These are phyloP conservation scores for Diploptera punctata DNA, from an alignment of 2,888 invertebrate genomes.

Conservation along the genomic window DNA sequence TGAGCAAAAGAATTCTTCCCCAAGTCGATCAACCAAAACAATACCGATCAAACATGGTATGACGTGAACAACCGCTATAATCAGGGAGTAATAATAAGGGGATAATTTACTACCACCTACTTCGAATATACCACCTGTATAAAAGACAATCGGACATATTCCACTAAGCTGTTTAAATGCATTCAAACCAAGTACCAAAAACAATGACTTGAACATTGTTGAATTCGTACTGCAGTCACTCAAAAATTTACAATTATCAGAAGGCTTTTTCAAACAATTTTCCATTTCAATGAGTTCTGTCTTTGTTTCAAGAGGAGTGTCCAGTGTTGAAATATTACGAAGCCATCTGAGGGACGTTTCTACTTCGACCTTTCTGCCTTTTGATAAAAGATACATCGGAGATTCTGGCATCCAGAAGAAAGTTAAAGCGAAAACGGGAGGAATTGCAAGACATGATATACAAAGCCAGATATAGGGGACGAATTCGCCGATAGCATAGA, in stretches of 20 bases:
- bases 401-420: slow-evolving; percentile 80
- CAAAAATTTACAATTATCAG: neutral
- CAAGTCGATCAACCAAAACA: neutral
- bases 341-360: slow-evolving; percentile 70
- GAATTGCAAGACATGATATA: slow-evolving; percentile 67
- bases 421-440: slow-evolving; percentile 67
- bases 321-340: slow-evolving; percentile 61
- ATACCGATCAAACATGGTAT: neutral
- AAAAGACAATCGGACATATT: slow-evolving; percentile 85
- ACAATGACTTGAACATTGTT: slow-evolving; percentile 62
- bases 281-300: slow-evolving; percentile 72
- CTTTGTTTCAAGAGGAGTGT: slow-evolving; percentile 67
- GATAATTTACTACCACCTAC: slow-evolving; percentile 70
- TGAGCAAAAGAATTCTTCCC: neutral
- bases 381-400: slow-evolving; percentile 72
- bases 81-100: slow-evolving; percentile 71
- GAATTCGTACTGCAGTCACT: too few species aligned
- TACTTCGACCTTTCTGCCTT: slow-evolving; percentile 60
- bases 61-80: slow-evolving; percentile 81
- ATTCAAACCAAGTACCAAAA: slow-evolving; percentile 78
- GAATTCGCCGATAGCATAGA: slow-evolving; percentile 75
- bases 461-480: slow-evolving; percentile 75
- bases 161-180: slow-evolving; percentile 86
- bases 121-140: slow-evolving; percentile 75
- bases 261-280: too few species aligned